Evolutionary conservation across 2,888 invertebrate genomes (phyloP).

Genomic region (Eupeodes latifasciatus): DNA sequence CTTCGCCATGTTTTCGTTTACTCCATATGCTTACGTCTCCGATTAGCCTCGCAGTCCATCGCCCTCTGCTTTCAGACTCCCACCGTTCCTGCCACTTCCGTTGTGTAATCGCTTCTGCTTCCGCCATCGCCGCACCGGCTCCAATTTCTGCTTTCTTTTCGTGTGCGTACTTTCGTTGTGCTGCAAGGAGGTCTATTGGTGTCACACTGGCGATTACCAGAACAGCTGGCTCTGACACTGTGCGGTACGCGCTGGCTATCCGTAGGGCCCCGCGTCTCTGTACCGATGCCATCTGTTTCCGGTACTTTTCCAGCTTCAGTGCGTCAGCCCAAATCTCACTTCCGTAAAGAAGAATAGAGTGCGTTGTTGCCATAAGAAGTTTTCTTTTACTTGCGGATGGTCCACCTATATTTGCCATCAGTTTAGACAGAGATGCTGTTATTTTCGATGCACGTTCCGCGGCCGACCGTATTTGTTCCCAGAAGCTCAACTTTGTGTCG

Average conservation of each 20-base stretch:
- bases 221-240: conserved; percentile 5
- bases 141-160: neutral
- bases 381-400: conserved; percentile 49
- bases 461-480: too few species aligned
- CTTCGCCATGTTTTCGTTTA: too few species aligned
- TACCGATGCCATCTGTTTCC: neutral
- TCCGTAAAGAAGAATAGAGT: conserved; percentile 7
- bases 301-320: neutral
- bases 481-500: too few species aligned
- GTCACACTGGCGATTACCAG: neutral
- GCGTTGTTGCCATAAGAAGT: neutral
- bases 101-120: neutral
- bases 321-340: neutral
- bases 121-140: neutral
- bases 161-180: conserved; percentile 8
- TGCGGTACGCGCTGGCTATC: conserved; percentile 7
- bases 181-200: neutral
- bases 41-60: too few species aligned
- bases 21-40: too few species aligned
- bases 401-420: conserved; percentile 72
- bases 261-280: neutral
- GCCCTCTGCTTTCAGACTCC: too few species aligned
- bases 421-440: too few species aligned
- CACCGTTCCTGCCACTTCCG: too few species aligned
- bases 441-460: too few species aligned